phyloP scores from a whole-genome alignment of 2,797 vertebrate genomes.

The Dermochelys coriacea region DNA sequence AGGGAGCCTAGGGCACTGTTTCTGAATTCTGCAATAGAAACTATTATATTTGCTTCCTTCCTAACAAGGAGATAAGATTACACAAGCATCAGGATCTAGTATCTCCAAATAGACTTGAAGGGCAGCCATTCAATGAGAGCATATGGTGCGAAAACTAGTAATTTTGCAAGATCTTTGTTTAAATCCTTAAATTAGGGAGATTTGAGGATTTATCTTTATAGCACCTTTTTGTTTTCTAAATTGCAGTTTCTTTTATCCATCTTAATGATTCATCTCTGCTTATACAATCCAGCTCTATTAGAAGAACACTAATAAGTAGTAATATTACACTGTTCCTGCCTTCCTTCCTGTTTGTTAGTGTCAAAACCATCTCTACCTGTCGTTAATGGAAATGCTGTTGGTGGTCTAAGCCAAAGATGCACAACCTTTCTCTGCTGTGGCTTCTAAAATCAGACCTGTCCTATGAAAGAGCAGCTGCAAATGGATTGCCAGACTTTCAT shows the following conservation, averaged over 20 bases:
- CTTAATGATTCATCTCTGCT: slow-evolving; percentile 20
- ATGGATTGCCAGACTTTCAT: not conserved
- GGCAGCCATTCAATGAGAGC: not conserved
- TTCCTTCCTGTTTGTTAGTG: slow-evolving; percentile 19
- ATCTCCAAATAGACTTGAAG: not conserved
- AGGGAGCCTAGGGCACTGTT: fast-evolving
- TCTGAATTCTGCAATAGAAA: fast-evolving
- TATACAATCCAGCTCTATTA: not conserved
- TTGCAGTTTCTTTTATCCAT: not conserved
- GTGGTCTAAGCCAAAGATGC: not conserved
- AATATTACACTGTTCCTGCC: not conserved
- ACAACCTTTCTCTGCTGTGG: not conserved
- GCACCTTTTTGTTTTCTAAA: slow-evolving; percentile 21
- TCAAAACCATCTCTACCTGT: not conserved
- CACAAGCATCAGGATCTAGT: not conserved
- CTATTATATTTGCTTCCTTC: not conserved
- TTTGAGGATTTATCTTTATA: not conserved
- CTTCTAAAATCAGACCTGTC: not conserved
- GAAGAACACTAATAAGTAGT: not conserved
- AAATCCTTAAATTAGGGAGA: not conserved
- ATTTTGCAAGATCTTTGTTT: not conserved
- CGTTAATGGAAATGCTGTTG: not conserved
- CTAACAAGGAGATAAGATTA: not conserved
- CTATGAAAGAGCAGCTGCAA: not conserved
- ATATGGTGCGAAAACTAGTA: not conserved